These are phyloP conservation scores for Heteromormyrus szaboi DNA, from an alignment of 2,797 vertebrate genomes.

Conservation along the genomic window DNA sequence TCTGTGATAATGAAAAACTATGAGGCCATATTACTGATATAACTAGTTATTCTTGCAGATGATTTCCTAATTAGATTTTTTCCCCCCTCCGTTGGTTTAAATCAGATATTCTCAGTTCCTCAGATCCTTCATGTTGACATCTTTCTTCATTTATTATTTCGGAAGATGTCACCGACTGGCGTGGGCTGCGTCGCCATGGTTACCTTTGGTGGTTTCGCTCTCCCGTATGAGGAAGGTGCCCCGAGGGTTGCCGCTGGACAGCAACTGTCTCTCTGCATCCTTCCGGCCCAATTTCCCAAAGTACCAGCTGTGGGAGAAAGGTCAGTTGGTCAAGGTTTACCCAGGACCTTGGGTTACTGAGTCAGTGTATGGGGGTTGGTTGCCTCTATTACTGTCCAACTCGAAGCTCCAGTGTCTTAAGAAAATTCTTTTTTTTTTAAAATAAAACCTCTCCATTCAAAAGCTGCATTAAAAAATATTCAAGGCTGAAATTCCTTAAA, in stretches of 20 bases:
- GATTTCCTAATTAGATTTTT: neutral
- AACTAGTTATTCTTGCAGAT: neutral
- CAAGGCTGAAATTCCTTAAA: neutral
- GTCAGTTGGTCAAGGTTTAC: neutral
- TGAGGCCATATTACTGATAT: neutral
- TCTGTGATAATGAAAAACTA: neutral
- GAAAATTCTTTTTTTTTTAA: neutral
- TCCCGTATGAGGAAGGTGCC: slow-evolving; percentile 98
- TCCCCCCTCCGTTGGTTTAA: neutral
- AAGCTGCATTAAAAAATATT: neutral
- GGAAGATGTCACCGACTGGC: neutral
- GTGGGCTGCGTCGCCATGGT: neutral
- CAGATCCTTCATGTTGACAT: neutral
- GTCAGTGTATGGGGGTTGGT: neutral
- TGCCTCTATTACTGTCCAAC: neutral
- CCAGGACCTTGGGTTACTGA: neutral
- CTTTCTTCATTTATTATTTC: neutral
- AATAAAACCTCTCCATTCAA: neutral
- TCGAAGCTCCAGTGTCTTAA: neutral
- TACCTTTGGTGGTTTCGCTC: slow-evolving; percentile 99
- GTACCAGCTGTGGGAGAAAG: slow-evolving; percentile 78
- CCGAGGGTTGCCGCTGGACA: slow-evolving; percentile 92
- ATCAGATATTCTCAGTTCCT: neutral
- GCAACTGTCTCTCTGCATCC: slow-evolving; percentile 93
- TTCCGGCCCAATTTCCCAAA: slow-evolving; percentile 97